Base-by-base conservation (phyloP, 2,113 vertebrate species). In the Panthera uncia region DNA sequence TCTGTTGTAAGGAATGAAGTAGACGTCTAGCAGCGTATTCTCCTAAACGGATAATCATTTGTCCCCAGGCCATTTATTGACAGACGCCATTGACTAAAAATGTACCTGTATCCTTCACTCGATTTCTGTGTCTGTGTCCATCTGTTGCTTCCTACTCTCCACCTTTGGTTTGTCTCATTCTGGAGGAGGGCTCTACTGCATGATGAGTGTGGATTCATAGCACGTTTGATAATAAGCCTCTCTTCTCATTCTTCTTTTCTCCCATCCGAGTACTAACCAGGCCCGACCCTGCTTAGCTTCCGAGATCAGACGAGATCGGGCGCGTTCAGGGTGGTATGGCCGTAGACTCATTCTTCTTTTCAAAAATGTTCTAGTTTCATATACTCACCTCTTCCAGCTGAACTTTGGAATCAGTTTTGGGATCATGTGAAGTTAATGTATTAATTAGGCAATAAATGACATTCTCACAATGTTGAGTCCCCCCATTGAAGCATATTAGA, bases 171-270 rank as follows among this genome's bases (percentile, higher is more conserved):
- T 55, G 52, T 57, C 85, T 68, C 0, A 45, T 14, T 31, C 65
- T 61, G 2, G 4, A 31, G n/a, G 7, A 1, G 0, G 3, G 8
- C 21, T 27, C 1, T 13, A 1, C 13, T 21, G 25, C 36, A 3
- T 33, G 7, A 13, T 36, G n/a, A 25, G 14, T 8, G 0, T 13
- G 13, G 25, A 23, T 9, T 86, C 50, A 9, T 19, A 15, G 38
- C 19, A 31, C 8, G 2, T 25, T 76, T 55, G 23, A 31, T 7
- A n/a, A 63, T n/a, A 78, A 25, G 33, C n/a, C 13, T 15, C 48
- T n/a, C 50, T 55, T 45, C 52, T 76, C 29, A 88, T 71, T 81
- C 25, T 79, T 63, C 45, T n/a, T 45, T 48, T 78, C 38, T 45
- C 45, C 45, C 45, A 45, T 45, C 45, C 8, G 1, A 45, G 45